Base-by-base conservation (phyloP, 2,888 invertebrate genomes). In the Lasioglossum pauxillum region DNA sequence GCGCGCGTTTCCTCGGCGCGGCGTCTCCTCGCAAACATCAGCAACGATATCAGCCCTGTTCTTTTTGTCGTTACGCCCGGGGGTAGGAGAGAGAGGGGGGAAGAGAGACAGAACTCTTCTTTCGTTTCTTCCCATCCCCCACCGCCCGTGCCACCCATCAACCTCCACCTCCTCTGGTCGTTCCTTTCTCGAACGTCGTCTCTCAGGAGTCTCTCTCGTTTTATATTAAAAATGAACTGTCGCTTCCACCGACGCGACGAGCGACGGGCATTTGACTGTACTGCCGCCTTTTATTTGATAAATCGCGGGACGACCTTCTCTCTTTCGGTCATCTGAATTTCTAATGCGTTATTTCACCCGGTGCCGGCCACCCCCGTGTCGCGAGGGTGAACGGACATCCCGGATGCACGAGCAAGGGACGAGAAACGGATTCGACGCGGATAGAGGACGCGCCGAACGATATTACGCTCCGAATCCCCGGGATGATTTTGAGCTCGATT, bases 161-260 rank as follows among this genome's bases (percentile, higher is more conserved):
- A 60, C 78, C 64, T n/a, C 60, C n/a, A 23, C 64, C 67, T 31
- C 19, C 10, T 67, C 16, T 5, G 69, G 12, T 10, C 35, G 35
- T 71, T 75, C 53, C 53, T 35, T 75, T 38, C 77, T 31, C 74
- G 75, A 69, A 35, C 76, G 38, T 71, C 57, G 79, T 69, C 79
- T 19, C 8, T 19, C 19, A 53, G 53, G 23, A 53, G 10, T 27
- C 67, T 77, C 57, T 76, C 89, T 78, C 82, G 91, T 93, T 94
- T 94, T 94, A 94, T 95, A 95, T 95, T 95, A 95, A 95, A 95
- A 95, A 95, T 95, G 95, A 95, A 95, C 95, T 95, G 95, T 95
- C 95, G 94, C 93, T 92, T 92, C 93, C 95, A 95, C 93, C 92
- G 95, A 94, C 93, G 93, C 94, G 94, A 92, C 90, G 90, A 53